phyloP scores from a whole-genome alignment of 2,888 invertebrate genomes.

The Oxycera nigricornis region DNA sequence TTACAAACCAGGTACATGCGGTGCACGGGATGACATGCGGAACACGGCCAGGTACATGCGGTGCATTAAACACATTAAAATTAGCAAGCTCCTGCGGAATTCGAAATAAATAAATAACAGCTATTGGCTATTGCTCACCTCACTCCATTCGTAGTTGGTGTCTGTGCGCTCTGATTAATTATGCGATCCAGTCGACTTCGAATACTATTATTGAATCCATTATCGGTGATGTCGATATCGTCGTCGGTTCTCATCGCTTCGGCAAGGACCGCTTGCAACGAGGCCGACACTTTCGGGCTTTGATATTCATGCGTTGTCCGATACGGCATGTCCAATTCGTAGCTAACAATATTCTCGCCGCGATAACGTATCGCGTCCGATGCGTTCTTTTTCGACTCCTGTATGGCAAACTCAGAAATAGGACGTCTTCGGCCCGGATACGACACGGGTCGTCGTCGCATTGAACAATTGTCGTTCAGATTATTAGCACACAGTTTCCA shows the following conservation, averaged over 20 bases:
- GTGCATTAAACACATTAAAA: too few relatives aligned
- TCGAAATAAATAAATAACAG: too few relatives aligned
- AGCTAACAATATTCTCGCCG: conserved; percentile 61
- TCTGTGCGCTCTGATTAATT: conserved; percentile 54
- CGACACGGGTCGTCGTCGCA: conserved; percentile 71
- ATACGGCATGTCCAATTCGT: conserved; percentile 62
- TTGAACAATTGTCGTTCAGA: conserved; percentile 60
- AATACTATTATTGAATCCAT: conserved; percentile 56
- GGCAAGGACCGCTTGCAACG: conserved; percentile 61
- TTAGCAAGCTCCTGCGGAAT: too few relatives aligned
- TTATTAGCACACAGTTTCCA: conserved; percentile 67
- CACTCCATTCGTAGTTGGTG: conserved; percentile 40
- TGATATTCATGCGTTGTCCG: conserved; percentile 62
- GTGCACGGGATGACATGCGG: too few relatives aligned
- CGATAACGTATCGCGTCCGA: conserved; percentile 57
- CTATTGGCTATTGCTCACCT: conserved; percentile 21
- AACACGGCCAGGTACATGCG: too few relatives aligned
- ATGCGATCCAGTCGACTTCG: conserved; percentile 61
- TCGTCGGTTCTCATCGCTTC: conserved; percentile 62
- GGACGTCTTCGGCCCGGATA: conserved; percentile 70
- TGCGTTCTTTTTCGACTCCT: conserved; percentile 57
- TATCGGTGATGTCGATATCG: conserved; percentile 61
- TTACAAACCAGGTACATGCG: too few relatives aligned
- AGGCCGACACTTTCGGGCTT: conserved; percentile 61
- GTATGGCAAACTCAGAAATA: conserved; percentile 67